Conservation (phyloP, 2,797 vertebrate genomes). For the Hephaestus fuliginosus region DNA sequence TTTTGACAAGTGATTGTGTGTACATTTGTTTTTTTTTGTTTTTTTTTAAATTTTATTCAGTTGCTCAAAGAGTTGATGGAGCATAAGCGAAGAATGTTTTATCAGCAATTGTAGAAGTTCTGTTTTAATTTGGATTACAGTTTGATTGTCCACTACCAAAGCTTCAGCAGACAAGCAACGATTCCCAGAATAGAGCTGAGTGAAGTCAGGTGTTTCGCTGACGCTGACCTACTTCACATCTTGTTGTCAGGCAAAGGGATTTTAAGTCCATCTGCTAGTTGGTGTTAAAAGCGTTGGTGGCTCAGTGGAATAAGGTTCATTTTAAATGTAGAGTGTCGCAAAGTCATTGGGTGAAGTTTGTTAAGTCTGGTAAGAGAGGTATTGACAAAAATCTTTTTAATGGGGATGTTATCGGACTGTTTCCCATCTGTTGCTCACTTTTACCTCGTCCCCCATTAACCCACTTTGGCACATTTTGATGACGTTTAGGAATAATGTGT, state of each 20-base stretch:
- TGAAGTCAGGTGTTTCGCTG: constrained; percentile 40
- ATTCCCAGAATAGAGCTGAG: constrained; percentile 24
- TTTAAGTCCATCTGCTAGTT: constrained; percentile 23
- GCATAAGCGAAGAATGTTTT: constrained; percentile 1
- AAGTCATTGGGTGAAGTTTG: not conserved
- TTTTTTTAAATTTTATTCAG: not conserved
- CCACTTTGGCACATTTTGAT: not conserved
- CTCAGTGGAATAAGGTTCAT: not conserved
- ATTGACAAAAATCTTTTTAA: not conserved
- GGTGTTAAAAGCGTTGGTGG: not conserved
- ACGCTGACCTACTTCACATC: constrained; percentile 69
- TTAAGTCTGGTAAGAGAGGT: not conserved
- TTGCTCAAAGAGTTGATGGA: not conserved
- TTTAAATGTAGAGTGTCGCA: not conserved
- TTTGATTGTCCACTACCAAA: constrained; percentile 19
- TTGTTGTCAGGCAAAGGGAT: constrained; percentile 34
- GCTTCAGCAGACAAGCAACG: not conserved
- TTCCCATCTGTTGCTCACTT: constrained; percentile 16
- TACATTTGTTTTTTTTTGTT: not conserved
- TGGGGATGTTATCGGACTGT: not conserved
- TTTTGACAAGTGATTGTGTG: not conserved
- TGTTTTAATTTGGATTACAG: not conserved
- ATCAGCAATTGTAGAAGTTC: not conserved
- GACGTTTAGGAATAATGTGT: not conserved
- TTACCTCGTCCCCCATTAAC: constrained; percentile 9